These are phyloP conservation scores for Cyanoramphus novaezelandiae DNA, from an alignment of 2,113 vertebrate genomes.

Conservation along the genomic window DNA sequence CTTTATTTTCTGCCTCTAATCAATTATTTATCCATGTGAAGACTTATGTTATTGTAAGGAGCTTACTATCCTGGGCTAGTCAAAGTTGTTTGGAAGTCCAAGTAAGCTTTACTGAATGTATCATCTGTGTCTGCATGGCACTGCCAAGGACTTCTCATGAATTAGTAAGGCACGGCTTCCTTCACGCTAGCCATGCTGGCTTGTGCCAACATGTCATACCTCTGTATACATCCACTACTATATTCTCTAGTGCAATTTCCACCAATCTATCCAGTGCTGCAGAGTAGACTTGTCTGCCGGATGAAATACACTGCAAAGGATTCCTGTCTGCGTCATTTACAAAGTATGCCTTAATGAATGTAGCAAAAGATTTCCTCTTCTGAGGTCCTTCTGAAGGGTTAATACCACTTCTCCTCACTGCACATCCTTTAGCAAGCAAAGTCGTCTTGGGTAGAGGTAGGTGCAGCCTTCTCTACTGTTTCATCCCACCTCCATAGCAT, in stretches of 20 bases:
- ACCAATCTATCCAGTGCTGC: not conserved
- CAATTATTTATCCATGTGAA: not conserved
- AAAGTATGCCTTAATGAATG: not conserved
- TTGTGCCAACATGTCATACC: not conserved
- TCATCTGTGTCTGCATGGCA: fast-evolving
- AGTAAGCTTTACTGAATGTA: not conserved
- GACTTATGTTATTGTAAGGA: not conserved
- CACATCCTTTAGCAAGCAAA: not conserved
- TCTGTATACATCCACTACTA: not conserved
- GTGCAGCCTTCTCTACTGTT: not conserved
- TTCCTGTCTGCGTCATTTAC: not conserved
- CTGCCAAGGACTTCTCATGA: not conserved
- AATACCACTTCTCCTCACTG: not conserved
- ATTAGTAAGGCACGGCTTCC: not conserved
- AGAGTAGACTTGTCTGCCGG: fast-evolving
- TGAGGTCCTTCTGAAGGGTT: not conserved
- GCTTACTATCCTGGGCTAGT: not conserved
- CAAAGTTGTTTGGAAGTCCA: not conserved
- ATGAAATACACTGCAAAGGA: not conserved
- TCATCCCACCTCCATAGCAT: not conserved
- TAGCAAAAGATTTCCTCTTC: not conserved
- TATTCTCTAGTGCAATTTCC: not conserved
- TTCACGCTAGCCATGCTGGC: not conserved
- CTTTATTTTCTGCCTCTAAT: not conserved
- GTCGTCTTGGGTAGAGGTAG: not conserved